A percentile compares a stretch with the other conserved stretches of the same genome.
These are phyloP conservation scores for Talpa occidentalis DNA, from an alignment of 2,113 vertebrate species.

Conservation along the genomic window DNA sequence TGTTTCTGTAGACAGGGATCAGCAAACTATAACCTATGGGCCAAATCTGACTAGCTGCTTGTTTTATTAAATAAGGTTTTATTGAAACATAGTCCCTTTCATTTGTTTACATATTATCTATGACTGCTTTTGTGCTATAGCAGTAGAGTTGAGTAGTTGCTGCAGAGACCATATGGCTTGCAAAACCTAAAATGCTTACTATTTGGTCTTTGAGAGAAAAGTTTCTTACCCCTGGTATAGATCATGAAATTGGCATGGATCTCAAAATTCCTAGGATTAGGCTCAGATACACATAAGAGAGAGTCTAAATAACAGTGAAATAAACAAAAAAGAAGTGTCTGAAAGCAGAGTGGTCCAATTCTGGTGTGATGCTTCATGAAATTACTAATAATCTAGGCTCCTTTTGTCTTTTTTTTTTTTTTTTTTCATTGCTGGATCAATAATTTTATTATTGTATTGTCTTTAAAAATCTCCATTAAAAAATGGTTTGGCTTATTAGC, in stretches of 20 bases:
- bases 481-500: too few relatives aligned
- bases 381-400: not conserved
- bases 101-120: not conserved
- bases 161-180: not conserved
- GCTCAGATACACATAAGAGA: not conserved
- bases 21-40: not conserved
- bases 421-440: too few relatives aligned
- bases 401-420: not conserved
- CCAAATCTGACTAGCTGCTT: not conserved
- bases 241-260: not conserved
- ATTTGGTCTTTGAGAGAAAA: not conserved
- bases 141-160: not conserved
- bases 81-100: not conserved
- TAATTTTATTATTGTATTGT: too few relatives aligned
- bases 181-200: constrained; percentile 1
- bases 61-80: not conserved
- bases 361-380: not conserved
- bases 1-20: not conserved
- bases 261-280: constrained; percentile 3
- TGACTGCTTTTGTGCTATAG: not conserved
- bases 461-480: too few relatives aligned
- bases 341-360: not conserved
- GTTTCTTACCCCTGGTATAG: not conserved
- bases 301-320: not conserved
- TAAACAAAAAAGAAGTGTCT: not conserved